These are phyloP conservation scores for Crotophaga sulcirostris DNA, from an alignment of 2,113 vertebrate species.

Conservation along the genomic window DNA sequence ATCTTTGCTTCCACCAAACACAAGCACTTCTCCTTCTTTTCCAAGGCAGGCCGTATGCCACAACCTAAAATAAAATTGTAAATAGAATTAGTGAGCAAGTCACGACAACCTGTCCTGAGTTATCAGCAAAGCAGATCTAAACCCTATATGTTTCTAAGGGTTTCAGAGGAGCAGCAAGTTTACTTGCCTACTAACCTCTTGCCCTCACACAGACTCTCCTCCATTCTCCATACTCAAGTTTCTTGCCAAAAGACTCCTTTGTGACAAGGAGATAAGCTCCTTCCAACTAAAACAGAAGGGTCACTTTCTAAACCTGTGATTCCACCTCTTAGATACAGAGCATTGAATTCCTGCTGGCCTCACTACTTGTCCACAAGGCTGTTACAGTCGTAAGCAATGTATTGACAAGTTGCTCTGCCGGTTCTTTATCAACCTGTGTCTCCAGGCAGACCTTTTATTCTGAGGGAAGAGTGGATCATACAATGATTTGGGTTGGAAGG, in stretches of 20 bases:
- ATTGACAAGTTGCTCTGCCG: neutral
- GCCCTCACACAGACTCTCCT: neutral
- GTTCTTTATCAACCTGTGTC: neutral
- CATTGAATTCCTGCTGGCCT: neutral
- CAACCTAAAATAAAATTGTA: slow-evolving; percentile 71
- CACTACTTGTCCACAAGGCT: neutral
- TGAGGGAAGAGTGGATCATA: neutral
- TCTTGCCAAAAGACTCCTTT: neutral
- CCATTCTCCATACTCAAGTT: neutral
- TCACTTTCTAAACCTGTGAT: neutral
- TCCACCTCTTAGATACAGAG: neutral
- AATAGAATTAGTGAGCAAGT: neutral
- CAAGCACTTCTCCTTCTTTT: slow-evolving; percentile 90
- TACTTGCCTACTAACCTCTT: neutral
- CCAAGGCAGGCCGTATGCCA: slow-evolving; percentile 92
- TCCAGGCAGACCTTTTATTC: neutral
- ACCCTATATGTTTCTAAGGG: neutral
- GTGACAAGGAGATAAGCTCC: neutral
- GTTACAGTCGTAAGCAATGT: neutral
- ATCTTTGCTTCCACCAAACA: slow-evolving; percentile 95
- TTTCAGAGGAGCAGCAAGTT: neutral
- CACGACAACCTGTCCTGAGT: neutral
- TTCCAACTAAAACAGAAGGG: neutral
- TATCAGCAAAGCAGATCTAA: neutral
- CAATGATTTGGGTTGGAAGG: too few species aligned